phyloP scores from a whole-genome alignment of 2,888 invertebrate species.

The Dromius quadrimaculatus region DNA sequence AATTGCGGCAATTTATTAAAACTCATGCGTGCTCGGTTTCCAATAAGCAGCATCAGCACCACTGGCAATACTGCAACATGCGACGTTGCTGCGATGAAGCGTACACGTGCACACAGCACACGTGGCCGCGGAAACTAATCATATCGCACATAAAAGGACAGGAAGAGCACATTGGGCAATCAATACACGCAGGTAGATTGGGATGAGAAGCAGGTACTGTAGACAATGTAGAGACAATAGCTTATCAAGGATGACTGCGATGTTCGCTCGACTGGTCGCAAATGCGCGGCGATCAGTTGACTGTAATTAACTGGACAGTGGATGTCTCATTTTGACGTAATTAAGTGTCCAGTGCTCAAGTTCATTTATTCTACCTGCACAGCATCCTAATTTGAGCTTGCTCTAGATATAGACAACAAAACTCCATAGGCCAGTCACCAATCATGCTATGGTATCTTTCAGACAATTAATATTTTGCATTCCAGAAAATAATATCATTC shows the following conservation, averaged over 20 bases:
- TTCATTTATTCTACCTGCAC: constrained; percentile 21
- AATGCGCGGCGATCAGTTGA: constrained; percentile 47
- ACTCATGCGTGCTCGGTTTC: constrained; percentile 54
- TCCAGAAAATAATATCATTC: no score
- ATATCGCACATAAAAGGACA: constrained; percentile 34
- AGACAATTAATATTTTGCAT: no score
- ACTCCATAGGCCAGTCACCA: no score
- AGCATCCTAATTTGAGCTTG: no score
- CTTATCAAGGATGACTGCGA: constrained; percentile 39
- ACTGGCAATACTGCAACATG: constrained; percentile 48
- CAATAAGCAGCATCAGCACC: constrained; percentile 52
- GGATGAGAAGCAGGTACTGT: constrained; percentile 17
- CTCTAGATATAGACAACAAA: no score
- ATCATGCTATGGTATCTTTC: no score
- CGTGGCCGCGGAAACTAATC: constrained; percentile 35
- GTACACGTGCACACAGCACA: constrained; percentile 16
- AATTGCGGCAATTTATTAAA: constrained; percentile 55
- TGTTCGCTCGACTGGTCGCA: constrained; percentile 39
- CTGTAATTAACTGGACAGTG: constrained; percentile 45
- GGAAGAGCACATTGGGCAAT: constrained; percentile 3
- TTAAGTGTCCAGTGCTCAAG: constrained; percentile 39
- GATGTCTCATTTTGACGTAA: constrained; percentile 45
- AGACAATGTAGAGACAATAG: constrained; percentile 31
- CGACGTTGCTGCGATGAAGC: constrained; percentile 35
- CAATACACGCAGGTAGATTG: constrained; percentile 16